Percentiles rank a stretch among this genome's conserved stretches.
These are phyloP conservation scores for Lepus americanus DNA, from an alignment of 2,113 vertebrate genomes.

Conservation along the genomic window DNA sequence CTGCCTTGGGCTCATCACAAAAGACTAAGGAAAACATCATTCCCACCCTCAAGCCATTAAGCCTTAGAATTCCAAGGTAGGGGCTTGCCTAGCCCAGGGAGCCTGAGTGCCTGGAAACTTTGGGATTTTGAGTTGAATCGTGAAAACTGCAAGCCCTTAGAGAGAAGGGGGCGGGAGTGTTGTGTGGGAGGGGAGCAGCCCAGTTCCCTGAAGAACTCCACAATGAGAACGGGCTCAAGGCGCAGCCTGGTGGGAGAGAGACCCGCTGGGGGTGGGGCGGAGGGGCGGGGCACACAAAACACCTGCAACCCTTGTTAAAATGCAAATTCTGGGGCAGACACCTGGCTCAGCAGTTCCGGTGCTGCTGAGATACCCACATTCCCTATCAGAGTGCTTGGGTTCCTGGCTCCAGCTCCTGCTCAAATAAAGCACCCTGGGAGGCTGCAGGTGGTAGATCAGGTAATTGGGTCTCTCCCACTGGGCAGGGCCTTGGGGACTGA, in stretches of 20 bases:
- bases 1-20: not conserved
- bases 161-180: not conserved
- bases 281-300: not conserved
- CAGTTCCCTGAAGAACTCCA: not conserved
- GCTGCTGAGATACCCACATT: no score
- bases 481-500: no score
- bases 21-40: not conserved
- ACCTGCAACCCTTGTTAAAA: not conserved
- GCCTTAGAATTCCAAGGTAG: not conserved
- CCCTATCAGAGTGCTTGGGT: no score
- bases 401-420: no score
- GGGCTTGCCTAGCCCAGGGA: not conserved
- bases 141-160: not conserved
- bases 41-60: not conserved
- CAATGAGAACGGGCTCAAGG: not conserved
- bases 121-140: not conserved
- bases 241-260: not conserved
- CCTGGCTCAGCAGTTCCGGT: no score
- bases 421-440: no score
- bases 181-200: not conserved
- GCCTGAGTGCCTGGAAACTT: not conserved
- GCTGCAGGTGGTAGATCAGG: no score
- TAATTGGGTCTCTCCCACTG: no score
- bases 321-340: not conserved
- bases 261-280: no score